A percentile compares a stretch with the other conserved stretches of the same genome.
Evolutionary conservation across 1,140 invertebrate species (phyloP).

Genomic region (Octopus sinensis): DNA sequence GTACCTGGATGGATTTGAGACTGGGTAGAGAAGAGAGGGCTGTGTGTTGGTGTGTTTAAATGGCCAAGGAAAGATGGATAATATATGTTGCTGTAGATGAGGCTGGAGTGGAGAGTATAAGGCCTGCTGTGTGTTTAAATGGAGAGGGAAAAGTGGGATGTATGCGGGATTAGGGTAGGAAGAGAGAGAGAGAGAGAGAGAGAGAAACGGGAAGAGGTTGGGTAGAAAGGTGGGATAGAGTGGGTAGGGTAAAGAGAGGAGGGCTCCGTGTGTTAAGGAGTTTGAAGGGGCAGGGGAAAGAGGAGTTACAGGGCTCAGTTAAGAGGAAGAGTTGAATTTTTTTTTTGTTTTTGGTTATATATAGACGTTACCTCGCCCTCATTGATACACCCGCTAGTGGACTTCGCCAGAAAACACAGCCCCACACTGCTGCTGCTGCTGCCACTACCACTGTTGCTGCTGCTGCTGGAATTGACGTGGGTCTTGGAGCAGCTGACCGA

Average conservation of each 20-base stretch:
- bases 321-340: too few relatives aligned
- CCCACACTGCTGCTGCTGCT: neutral
- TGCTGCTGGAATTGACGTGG: neutral
- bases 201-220: neutral
- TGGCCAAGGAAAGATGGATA: too few relatives aligned
- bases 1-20: too few relatives aligned
- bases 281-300: too few relatives aligned
- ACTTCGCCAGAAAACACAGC: neutral
- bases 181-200: neutral
- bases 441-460: too few relatives aligned
- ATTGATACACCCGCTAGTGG: constrained; percentile 2
- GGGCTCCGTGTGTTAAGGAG: too few relatives aligned
- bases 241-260: neutral
- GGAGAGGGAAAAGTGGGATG: neutral
- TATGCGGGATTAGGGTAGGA: neutral
- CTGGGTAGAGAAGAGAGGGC: too few relatives aligned
- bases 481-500: neutral
- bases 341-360: too few relatives aligned
- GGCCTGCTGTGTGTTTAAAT: neutral
- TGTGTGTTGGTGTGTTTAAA: too few relatives aligned
- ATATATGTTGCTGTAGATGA: too few relatives aligned
- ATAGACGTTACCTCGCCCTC: neutral
- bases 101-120: neutral
- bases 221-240: neutral
- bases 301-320: too few relatives aligned